These are phyloP conservation scores for Drosophila melanogaster DNA, from an alignment of 1,140 invertebrate species.

Conservation along the genomic window DNA sequence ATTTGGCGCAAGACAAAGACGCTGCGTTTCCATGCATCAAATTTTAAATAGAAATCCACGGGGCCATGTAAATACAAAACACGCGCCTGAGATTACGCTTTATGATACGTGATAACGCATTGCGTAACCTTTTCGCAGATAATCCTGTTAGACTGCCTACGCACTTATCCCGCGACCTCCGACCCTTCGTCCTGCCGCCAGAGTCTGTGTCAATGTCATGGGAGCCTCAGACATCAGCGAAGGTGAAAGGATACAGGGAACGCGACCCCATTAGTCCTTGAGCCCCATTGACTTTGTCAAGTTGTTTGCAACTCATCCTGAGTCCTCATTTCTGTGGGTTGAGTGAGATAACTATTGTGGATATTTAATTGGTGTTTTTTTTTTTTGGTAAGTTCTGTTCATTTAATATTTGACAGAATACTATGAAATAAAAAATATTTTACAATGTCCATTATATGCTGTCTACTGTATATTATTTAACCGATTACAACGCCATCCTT, in stretches of 20 bases:
- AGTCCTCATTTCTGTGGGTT: background rate
- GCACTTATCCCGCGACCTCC: slow-evolving; percentile 14
- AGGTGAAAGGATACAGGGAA: slow-evolving; percentile 43
- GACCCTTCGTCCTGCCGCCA: slow-evolving; percentile 2
- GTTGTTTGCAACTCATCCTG: slow-evolving; percentile 36
- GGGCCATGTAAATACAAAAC: slow-evolving; percentile 71
- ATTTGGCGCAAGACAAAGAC: slow-evolving; percentile 65
- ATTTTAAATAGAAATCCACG: slow-evolving; percentile 78
- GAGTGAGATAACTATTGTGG: slow-evolving; percentile 9
- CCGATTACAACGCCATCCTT: background rate
- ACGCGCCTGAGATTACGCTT: slow-evolving; percentile 78
- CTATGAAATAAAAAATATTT: no score
- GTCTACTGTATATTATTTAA: no score
- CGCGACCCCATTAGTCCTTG: slow-evolving; percentile 29
- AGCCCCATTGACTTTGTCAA: slow-evolving; percentile 43
- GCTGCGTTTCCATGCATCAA: slow-evolving; percentile 59
- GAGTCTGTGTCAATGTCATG: slow-evolving; percentile 51
- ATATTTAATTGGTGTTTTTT: slow-evolving; percentile 7
- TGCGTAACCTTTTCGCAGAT: slow-evolving; percentile 80
- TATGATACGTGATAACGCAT: slow-evolving; percentile 83
- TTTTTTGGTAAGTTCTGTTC: background rate
- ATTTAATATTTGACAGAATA: no score
- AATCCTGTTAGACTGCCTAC: slow-evolving; percentile 68
- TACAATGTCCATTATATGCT: no score
- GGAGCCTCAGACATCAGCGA: slow-evolving; percentile 51